Conservation (phyloP, 2,888 invertebrate genomes). For the Phanerotoma sp. region DNA sequence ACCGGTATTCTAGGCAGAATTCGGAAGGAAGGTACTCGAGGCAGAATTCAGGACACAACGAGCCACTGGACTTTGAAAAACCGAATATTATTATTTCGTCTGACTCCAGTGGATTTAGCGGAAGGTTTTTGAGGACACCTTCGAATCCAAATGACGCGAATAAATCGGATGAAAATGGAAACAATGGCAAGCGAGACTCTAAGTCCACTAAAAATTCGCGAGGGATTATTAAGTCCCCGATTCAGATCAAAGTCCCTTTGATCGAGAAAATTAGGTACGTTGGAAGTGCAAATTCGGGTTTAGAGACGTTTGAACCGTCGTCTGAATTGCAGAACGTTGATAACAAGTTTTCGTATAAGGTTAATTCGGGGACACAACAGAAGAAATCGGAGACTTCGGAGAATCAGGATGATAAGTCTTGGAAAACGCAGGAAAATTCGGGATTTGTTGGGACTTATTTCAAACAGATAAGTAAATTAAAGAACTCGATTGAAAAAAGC, state of each 20-base stretch:
- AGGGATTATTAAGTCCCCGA: constrained; percentile 10
- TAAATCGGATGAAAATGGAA: constrained; percentile 4
- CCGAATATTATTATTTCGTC: constrained; percentile 39
- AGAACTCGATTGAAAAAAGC: constrained; percentile 42
- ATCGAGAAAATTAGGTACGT: constrained; percentile 50
- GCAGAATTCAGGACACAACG: too few relatives aligned
- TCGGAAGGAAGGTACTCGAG: constrained; percentile 38
- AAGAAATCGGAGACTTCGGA: constrained; percentile 28
- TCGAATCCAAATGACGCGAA: constrained; percentile 33
- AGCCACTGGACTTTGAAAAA: constrained; percentile 37
- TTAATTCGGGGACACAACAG: constrained; percentile 34
- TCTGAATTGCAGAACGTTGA: constrained; percentile 40
- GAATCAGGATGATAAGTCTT: constrained; percentile 36
- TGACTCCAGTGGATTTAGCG: constrained; percentile 40
- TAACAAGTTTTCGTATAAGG: constrained; percentile 42
- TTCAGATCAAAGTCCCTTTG: constrained; percentile 14
- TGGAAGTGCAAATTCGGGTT: constrained; percentile 38
- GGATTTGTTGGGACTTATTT: constrained; percentile 48
- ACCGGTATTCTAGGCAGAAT: constrained; percentile 43
- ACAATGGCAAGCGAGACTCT: background rate
- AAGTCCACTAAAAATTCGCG: background rate
- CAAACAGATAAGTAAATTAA: constrained; percentile 50
- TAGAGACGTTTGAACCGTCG: constrained; percentile 34
- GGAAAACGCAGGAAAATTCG: constrained; percentile 41
- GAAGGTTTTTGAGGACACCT: constrained; percentile 42